Evolutionary conservation across 2,888 invertebrate genomes (phyloP), one percentile per base, ranked within the genome.

Genomic region (Caenorhabditis becei): DNA sequence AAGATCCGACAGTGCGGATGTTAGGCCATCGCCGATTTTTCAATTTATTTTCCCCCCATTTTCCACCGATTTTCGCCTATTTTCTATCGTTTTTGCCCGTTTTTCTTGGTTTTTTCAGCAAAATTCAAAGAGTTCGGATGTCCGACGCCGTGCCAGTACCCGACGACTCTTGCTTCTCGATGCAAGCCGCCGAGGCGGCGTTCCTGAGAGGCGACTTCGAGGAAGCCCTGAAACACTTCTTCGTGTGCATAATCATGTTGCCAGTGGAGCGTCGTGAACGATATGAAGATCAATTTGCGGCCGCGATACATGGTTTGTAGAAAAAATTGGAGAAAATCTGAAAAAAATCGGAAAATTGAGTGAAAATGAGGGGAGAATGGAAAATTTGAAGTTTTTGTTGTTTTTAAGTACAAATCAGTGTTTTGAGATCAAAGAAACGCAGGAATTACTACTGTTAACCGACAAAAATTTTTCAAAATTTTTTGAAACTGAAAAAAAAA

Each of bases 261-360:
- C 75, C 75, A 23, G 66, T 18, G 2, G 75, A 66, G 3, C 59
- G 75, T 11, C 47, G 75, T 4, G 53, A 28, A 8, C 23, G 18
- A 0, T 75, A 66, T 26, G 75, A 75, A 51, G 75, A 75, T 53
- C 75, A 75, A 47, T 75, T 75, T 41, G 75, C 75, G 7, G 59
- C 75, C 26, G 51, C 75, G 1, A 44, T 75, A 2, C 66, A 75
- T 26, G 74, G 72, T 72, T 37, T 49, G 28, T 58, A 35, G 37
- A 1, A 8, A 28, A 35, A 37, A 32, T 56, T 11, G 14, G 14
- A 16, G 53, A 26, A 20, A 24, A 26, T 26, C 4, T 26, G 26
- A 24, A 1, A 23, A 49, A 49, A 49, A 23, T 16, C 8, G 49
- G 3, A 16, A 23, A 49, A n/a, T n/a, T n/a, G n/a, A n/a, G n/a